Base-by-base conservation (phyloP, 2,797 vertebrate species). In the Malacoraja senta region DNA sequence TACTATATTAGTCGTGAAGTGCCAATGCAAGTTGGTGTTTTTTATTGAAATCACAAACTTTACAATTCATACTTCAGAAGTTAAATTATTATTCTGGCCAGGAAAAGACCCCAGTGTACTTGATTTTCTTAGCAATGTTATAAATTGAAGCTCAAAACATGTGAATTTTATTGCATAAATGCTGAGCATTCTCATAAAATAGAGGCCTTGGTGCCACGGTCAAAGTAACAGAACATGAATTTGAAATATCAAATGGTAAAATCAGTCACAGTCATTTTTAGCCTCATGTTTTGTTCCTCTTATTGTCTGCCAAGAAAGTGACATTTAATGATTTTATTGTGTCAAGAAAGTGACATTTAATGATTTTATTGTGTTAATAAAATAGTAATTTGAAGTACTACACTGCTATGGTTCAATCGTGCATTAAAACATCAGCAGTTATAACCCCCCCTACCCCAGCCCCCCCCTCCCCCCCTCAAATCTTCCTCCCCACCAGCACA, bases 101-200 rank as follows among this genome's bases (percentile, higher is more conserved):
- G 63, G 83, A 86, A 65, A 86, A 86, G n/a, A 63, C 12, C 29
- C 58, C 13, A 32, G 13, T 13, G 13, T 32, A 19, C 63, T 63
- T 32, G 29, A 9, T 86, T 61, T 58, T 61, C n/a, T 86, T 84
- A 53, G 53, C 81, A 84, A 61, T 61, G 53, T 84, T 29, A 86
- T 86, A 86, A 86, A 58, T 65, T 24, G 29, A 63, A 32, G 83
- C 83, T 44, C 13, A 32, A 65, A 68, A 68, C 35, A 32, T 88
- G n/a, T 88, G n/a, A 68, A 88, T 68, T 19, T 68, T 88, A 35
- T 88, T 88, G 84, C 9, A 35, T 9, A 63, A 86, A 1, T 63
- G 29, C 83, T 86, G 83, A 86, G n/a, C 58, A 63, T 29, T 61
- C 58, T 86, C 83, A n/a, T n/a, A 88, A 88, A 88, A 32, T 35